These are phyloP conservation scores for Diarsia mendica DNA, from an alignment of 2,888 invertebrate genomes.

Conservation along the genomic window DNA sequence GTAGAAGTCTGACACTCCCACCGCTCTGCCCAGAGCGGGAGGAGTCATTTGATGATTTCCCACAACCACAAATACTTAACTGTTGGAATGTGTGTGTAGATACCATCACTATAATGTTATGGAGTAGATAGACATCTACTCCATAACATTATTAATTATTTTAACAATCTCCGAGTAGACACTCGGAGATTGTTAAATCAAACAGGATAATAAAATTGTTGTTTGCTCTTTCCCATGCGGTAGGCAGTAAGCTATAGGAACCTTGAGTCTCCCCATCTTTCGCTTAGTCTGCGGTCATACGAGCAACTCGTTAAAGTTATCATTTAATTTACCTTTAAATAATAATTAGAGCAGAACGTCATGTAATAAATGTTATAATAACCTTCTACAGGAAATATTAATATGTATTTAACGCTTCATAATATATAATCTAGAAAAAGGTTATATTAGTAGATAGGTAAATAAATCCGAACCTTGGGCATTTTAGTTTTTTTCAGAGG, in stretches of 20 bases:
- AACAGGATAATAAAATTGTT: not conserved
- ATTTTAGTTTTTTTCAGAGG: not conserved
- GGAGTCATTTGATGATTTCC: too few relatives aligned
- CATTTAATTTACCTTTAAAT: conserved; percentile 2
- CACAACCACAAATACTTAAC: too few relatives aligned
- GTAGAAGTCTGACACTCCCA: too few relatives aligned
- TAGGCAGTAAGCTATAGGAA: not conserved
- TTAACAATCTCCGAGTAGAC: too few relatives aligned
- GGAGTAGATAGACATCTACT: too few relatives aligned
- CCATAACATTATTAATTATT: too few relatives aligned
- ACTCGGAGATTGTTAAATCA: not conserved
- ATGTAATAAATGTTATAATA: not conserved
- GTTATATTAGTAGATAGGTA: not conserved
- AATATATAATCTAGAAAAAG: not conserved
- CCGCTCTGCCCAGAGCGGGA: too few relatives aligned
- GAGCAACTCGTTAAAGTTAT: not conserved
- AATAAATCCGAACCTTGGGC: not conserved
- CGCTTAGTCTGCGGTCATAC: not conserved
- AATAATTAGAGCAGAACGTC: conserved; percentile 1
- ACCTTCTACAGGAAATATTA: not conserved
- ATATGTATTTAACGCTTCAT: not conserved
- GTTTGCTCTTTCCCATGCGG: not conserved
- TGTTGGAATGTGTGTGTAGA: too few relatives aligned
- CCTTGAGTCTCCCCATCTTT: not conserved
- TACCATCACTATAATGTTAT: too few relatives aligned